phyloP scores from a whole-genome alignment of 92 coral and sea anemone genomes.

The Parazoanthus darwini region DNA sequence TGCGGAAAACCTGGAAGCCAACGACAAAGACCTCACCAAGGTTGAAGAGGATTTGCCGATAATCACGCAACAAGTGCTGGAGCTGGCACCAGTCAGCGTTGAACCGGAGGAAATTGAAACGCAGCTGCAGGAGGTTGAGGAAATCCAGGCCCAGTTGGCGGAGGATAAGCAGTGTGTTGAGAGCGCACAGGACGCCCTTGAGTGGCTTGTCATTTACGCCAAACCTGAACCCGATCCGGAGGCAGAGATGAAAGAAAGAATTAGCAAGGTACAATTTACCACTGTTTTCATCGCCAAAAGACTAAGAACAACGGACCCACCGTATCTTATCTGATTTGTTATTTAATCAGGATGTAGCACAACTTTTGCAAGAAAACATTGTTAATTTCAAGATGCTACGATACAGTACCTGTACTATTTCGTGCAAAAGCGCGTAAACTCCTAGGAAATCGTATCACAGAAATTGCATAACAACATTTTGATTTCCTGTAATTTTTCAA shows the following conservation, averaged over 20 bases:
- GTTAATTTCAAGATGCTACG: too few species aligned
- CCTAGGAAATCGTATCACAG: too few species aligned
- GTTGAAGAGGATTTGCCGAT: constrained; percentile 81
- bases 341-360: too few species aligned
- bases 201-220: constrained; percentile 81
- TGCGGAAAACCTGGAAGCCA: constrained; percentile 60
- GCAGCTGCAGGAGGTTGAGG: constrained; percentile 74
- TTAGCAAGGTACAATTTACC: constrained; percentile 27
- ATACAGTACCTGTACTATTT: too few species aligned
- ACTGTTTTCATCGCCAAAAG: neutral
- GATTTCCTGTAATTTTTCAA: too few species aligned
- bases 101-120: constrained; percentile 84
- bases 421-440: too few species aligned
- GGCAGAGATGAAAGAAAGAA: constrained; percentile 62
- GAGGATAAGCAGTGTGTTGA: constrained; percentile 76
- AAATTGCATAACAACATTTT: too few species aligned
- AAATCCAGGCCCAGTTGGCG: constrained; percentile 65
- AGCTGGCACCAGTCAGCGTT: constrained; percentile 70
- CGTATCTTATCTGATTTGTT: too few species aligned
- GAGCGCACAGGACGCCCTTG: constrained; percentile 80
- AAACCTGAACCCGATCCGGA: constrained; percentile 67
- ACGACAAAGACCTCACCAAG: constrained; percentile 60
- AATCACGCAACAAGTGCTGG: constrained; percentile 60
- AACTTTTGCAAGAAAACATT: too few species aligned
- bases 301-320: neutral